Evolutionary conservation across 1,140 invertebrate species (phyloP).

Genomic region (Aphelinus atriplicis): DNA sequence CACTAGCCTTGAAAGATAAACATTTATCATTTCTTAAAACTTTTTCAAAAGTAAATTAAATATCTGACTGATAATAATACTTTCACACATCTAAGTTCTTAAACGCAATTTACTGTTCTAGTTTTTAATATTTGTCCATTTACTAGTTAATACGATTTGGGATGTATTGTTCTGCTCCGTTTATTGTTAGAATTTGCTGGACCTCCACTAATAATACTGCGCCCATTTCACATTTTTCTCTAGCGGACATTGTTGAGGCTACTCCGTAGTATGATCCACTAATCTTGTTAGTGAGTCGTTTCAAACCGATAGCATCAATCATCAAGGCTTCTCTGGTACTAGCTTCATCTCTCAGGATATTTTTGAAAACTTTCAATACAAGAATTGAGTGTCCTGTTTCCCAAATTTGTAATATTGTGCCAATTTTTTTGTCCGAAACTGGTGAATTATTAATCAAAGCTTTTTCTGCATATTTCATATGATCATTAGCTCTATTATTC

Average conservation of each 20-base stretch:
- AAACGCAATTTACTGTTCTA: no score
- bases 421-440: neutral
- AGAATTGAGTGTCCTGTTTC: neutral
- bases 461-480: neutral
- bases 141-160: no score
- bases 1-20: no score
- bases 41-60: no score
- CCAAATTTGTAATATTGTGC: neutral
- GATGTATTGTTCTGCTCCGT: no score
- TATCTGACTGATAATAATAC: no score
- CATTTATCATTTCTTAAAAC: no score
- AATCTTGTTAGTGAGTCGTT: neutral
- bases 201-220: neutral
- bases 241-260: neutral
- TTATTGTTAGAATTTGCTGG: no score
- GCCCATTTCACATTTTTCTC: neutral
- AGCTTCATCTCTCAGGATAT: neutral
- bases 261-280: neutral
- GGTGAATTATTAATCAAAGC: neutral
- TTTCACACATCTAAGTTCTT: no score
- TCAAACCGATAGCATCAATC: neutral
- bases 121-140: no score
- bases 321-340: conserved; percentile 1
- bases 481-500: neutral
- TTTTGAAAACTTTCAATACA: neutral